Evolutionary conservation across 2,797 vertebrate genomes (phyloP).

Genomic region (Clarias pachynema): DNA sequence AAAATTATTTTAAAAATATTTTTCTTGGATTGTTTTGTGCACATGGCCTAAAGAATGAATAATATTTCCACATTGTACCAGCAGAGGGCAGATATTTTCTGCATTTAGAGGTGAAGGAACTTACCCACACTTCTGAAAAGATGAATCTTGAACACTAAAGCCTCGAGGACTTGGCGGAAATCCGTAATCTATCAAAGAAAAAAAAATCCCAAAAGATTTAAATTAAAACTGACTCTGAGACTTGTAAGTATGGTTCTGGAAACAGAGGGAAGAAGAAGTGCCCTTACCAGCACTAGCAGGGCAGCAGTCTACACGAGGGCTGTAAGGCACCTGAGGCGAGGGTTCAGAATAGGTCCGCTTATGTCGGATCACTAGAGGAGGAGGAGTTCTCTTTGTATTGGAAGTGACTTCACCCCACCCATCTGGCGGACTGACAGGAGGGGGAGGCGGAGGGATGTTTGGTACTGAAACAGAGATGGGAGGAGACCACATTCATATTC

Average conservation of each 20-base stretch:
- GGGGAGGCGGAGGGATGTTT: slow-evolving; percentile 63
- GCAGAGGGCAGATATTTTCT: neutral
- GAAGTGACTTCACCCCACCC: slow-evolving; percentile 52
- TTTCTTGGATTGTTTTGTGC: neutral
- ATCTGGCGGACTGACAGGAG: slow-evolving; percentile 58
- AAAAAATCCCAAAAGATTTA: neutral
- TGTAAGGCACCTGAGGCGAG: slow-evolving; percentile 60
- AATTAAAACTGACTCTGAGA: neutral
- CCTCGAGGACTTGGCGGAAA: slow-evolving; percentile 65
- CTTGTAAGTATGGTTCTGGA: neutral
- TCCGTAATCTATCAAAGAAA: slow-evolving; percentile 64
- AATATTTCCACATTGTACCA: neutral
- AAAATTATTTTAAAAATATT: neutral
- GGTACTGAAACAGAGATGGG: slow-evolving; percentile 51
- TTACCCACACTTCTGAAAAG: slow-evolving; percentile 75
- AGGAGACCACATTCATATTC: neutral
- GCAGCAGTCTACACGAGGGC: slow-evolving; percentile 57
- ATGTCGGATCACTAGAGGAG: slow-evolving; percentile 72
- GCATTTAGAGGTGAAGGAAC: slow-evolving; percentile 37
- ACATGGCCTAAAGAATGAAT: neutral
- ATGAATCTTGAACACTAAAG: slow-evolving; percentile 68
- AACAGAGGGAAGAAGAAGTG: neutral
- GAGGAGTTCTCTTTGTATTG: slow-evolving; percentile 68
- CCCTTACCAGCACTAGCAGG: slow-evolving; percentile 62
- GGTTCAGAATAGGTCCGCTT: slow-evolving; percentile 81